phyloP scores from a whole-genome alignment of 2,888 invertebrate species.

The Frankliniella intonsa region DNA sequence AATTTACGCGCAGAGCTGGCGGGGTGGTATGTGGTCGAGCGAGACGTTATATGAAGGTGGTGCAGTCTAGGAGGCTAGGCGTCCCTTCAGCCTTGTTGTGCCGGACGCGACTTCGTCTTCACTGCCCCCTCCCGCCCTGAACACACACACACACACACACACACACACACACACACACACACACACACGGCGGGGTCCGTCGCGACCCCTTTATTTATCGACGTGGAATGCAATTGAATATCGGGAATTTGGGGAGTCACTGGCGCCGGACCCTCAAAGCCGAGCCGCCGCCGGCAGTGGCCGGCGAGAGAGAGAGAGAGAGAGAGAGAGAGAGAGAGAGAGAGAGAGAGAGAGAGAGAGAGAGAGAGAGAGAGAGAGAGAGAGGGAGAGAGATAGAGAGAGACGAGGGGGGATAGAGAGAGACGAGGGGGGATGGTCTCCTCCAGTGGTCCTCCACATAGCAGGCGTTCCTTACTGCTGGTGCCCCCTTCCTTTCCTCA shows the following conservation, averaged over 20 bases:
- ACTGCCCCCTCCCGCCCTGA: not conserved
- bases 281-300: not conserved
- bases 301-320: not conserved
- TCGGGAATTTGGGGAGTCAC: slow-evolving; percentile 24
- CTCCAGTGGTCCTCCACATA: not conserved
- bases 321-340: not conserved
- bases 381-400: not conserved
- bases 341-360: not conserved
- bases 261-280: slow-evolving; percentile 14
- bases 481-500: not conserved
- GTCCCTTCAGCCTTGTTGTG: too few relatives aligned
- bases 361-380: too few relatives aligned
- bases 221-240: slow-evolving; percentile 20
- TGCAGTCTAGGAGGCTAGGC: too few relatives aligned
- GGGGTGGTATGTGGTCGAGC: too few relatives aligned
- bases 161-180: slow-evolving; percentile 16
- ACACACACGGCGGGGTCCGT: not conserved
- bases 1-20: too few relatives aligned
- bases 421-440: not conserved
- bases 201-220: slow-evolving; percentile 26
- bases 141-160: slow-evolving; percentile 13
- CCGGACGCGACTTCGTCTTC: not conserved
- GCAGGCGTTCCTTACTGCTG: not conserved
- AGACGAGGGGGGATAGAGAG: not conserved
- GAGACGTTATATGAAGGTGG: too few relatives aligned